phyloP scores from a whole-genome alignment of 2,888 invertebrate species.

The Drosophila limbata region DNA sequence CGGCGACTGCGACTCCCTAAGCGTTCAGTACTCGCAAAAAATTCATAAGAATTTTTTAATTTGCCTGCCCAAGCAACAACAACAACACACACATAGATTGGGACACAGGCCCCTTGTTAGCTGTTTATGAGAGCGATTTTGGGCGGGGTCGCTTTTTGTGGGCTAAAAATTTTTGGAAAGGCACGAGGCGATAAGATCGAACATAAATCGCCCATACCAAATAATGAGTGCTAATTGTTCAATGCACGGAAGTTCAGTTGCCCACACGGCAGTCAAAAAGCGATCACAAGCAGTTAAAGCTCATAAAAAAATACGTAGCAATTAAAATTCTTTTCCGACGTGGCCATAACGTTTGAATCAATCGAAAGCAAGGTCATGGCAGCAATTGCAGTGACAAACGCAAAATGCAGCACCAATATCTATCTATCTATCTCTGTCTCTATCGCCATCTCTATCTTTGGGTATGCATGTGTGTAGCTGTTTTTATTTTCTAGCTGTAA shows the following conservation, averaged over 20 bases:
- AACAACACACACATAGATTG: slow-evolving; percentile 3
- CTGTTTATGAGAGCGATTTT: slow-evolving; percentile 42
- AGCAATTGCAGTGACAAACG: slow-evolving; percentile 61
- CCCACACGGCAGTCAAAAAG: slow-evolving; percentile 32
- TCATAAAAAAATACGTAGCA: slow-evolving; percentile 27
- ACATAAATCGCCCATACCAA: slow-evolving; percentile 44
- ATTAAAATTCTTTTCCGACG: slow-evolving; percentile 64
- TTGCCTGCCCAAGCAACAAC: slow-evolving; percentile 58
- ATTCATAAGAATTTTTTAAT: slow-evolving; percentile 76
- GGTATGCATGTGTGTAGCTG: background rate
- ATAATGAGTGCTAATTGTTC: slow-evolving; percentile 75
- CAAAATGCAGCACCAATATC: slow-evolving; percentile 40
- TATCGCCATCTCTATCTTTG: slow-evolving; percentile 1
- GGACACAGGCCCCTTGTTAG: slow-evolving; percentile 31
- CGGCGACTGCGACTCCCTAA: slow-evolving; percentile 51
- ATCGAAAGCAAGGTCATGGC: slow-evolving; percentile 78
- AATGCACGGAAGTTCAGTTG: slow-evolving; percentile 66
- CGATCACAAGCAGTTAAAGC: slow-evolving; percentile 25
- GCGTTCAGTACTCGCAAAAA: slow-evolving; percentile 42
- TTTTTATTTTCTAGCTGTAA: slow-evolving; percentile 33
- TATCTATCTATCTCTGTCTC: background rate
- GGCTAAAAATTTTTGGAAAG: slow-evolving; percentile 57
- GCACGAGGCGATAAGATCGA: slow-evolving; percentile 70
- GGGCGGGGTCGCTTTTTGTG: slow-evolving; percentile 55
- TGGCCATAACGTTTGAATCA: slow-evolving; percentile 37